A percentile compares a stretch with the other conserved stretches of the same genome.
Evolutionary conservation across 1,140 invertebrate genomes (phyloP).

Genomic region (Proctacanthus coquilletti): DNA sequence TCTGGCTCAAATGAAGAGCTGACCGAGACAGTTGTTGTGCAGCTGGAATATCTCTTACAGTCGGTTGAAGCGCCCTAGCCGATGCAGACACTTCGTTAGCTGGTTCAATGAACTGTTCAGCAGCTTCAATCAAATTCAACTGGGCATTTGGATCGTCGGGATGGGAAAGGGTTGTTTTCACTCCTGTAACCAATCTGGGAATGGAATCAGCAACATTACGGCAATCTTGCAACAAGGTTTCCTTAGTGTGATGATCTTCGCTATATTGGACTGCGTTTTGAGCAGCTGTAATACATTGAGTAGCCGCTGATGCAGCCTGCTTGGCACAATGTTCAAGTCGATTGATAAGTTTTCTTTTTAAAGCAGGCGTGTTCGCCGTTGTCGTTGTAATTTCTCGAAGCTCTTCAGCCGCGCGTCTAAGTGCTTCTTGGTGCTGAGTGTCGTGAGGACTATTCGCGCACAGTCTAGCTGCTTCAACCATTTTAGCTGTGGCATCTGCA

Average conservation of each 20-base stretch:
- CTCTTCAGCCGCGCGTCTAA: slow-evolving; percentile 81
- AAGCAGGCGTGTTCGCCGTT: slow-evolving; percentile 56
- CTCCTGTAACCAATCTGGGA: slow-evolving; percentile 64
- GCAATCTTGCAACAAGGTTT: slow-evolving; percentile 60
- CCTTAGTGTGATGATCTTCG: slow-evolving; percentile 28
- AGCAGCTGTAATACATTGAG: slow-evolving; percentile 75
- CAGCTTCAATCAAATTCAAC: slow-evolving; percentile 69
- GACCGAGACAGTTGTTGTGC: slow-evolving; percentile 42
- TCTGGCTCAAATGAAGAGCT: slow-evolving; percentile 23
- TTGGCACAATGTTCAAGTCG: slow-evolving; percentile 64
- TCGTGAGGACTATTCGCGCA: slow-evolving; percentile 79
- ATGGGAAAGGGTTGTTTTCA: slow-evolving; percentile 54
- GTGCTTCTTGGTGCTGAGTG: slow-evolving; percentile 61
- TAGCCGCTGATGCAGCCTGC: slow-evolving; percentile 74
- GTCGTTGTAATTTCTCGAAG: slow-evolving; percentile 74
- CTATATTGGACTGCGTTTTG: slow-evolving; percentile 55
- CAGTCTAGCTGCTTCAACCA: slow-evolving; percentile 91
- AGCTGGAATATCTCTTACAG: slow-evolving; percentile 64
- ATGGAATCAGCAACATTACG: slow-evolving; percentile 61
- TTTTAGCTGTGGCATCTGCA: slow-evolving; percentile 87
- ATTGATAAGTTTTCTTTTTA: slow-evolving; percentile 62
- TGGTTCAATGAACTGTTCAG: slow-evolving; percentile 65
- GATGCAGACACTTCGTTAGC: slow-evolving; percentile 56
- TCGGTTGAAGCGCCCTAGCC: slow-evolving; percentile 68
- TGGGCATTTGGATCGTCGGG: slow-evolving; percentile 62